Percentiles rank a stretch among this genome's conserved stretches.
phyloP scores from a whole-genome alignment of 2,113 vertebrate species.

The Lagopus muta region DNA sequence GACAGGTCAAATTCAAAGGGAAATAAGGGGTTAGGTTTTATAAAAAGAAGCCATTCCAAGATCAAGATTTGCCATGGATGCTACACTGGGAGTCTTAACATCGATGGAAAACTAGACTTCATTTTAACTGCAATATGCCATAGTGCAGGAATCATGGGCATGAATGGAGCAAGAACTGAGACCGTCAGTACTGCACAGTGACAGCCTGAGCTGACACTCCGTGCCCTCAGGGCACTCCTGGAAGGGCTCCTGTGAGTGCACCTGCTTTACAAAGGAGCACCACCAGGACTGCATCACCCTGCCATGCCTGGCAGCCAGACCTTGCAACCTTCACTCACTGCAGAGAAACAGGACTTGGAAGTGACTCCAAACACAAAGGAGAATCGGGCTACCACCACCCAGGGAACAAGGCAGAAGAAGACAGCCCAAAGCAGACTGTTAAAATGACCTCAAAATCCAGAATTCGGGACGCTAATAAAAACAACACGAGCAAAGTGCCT shows the following conservation, averaged over 20 bases:
- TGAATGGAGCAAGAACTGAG: neutral
- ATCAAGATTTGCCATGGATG: neutral
- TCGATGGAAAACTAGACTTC: neutral
- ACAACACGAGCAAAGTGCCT: neutral
- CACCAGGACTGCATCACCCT: neutral
- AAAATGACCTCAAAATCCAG: conserved; percentile 25
- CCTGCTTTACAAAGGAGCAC: neutral
- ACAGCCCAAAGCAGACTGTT: neutral
- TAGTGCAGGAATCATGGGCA: accelerated
- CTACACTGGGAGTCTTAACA: neutral
- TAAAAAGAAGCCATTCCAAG: neutral
- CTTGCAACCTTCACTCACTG: neutral
- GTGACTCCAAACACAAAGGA: neutral
- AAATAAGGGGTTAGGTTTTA: neutral
- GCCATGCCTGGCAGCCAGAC: neutral
- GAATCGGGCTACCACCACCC: conserved; percentile 8
- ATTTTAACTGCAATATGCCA: neutral
- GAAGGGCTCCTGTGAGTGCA: neutral
- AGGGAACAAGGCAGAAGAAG: conserved; percentile 32
- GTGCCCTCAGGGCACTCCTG: accelerated
- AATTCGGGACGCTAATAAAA: neutral
- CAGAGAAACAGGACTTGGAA: conserved; percentile 21
- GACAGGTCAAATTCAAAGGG: neutral
- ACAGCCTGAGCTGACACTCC: neutral
- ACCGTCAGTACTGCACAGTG: neutral